A percentile compares a stretch with the other conserved stretches of the same genome.
Conservation (phyloP, 2,797 vertebrate species). For the Leucoraja ocellata region DNA sequence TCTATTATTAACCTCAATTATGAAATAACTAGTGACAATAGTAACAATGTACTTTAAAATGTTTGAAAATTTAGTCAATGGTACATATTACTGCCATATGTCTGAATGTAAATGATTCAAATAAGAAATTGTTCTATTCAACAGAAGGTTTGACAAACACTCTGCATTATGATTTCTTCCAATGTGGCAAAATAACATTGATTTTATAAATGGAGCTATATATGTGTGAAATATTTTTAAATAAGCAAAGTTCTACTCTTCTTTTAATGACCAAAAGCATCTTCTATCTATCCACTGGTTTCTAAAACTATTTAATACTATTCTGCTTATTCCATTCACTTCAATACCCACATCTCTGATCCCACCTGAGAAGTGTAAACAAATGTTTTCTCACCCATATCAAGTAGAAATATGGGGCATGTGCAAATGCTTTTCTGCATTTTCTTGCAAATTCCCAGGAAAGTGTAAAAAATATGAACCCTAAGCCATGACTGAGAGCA, state of each 20-base stretch:
- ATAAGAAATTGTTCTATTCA: neutral
- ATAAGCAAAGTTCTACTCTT: neutral
- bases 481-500: too few species aligned
- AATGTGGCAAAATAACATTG: neutral
- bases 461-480: neutral
- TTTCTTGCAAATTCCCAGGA: neutral
- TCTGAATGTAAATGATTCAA: neutral
- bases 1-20: too few species aligned
- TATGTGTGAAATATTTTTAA: neutral
- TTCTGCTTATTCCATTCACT: neutral
- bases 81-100: neutral
- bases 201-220: neutral
- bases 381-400: neutral
- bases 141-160: neutral
- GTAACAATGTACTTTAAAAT: neutral
- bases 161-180: neutral
- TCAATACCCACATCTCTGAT: neutral
- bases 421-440: neutral
- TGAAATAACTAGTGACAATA: too few species aligned
- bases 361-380: neutral
- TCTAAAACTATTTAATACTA: neutral
- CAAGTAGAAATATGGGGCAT: neutral
- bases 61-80: neutral
- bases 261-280: too few species aligned
- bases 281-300: neutral